phyloP scores from a whole-genome alignment of 2,797 vertebrate genomes.

The Rhadinocentrus ornatus region DNA sequence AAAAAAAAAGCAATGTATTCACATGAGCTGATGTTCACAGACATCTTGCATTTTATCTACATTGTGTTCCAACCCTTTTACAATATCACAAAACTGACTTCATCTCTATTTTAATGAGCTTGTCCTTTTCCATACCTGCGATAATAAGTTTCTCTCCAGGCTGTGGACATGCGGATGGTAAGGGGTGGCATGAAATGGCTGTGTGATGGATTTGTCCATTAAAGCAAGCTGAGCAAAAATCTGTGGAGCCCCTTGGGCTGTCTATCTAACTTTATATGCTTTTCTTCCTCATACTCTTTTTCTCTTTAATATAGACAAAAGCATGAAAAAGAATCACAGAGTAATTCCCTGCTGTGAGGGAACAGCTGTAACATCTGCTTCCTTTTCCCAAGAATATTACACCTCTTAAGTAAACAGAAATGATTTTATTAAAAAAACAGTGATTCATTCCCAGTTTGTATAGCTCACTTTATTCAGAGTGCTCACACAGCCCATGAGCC shows the following conservation, averaged over 20 bases:
- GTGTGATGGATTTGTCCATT: slow-evolving; percentile 69
- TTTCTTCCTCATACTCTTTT: slow-evolving; percentile 15
- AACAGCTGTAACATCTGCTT: slow-evolving; percentile 47
- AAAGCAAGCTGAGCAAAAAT: slow-evolving; percentile 58
- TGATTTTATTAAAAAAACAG: slow-evolving; percentile 58
- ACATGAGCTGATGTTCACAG: not conserved
- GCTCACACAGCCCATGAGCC: slow-evolving; percentile 12
- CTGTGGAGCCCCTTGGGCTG: slow-evolving; percentile 48
- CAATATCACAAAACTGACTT: not conserved
- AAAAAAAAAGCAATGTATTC: slow-evolving; percentile 23
- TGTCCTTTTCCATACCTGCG: slow-evolving; percentile 34
- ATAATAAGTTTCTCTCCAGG: slow-evolving; percentile 58
- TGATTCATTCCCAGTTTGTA: slow-evolving; percentile 48
- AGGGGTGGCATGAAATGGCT: slow-evolving; percentile 50
- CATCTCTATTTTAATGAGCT: slow-evolving; percentile 43
- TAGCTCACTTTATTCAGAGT: slow-evolving; percentile 31
- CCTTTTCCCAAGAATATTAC: slow-evolving; percentile 52
- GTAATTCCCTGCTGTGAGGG: slow-evolving; percentile 26
- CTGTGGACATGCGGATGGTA: slow-evolving; percentile 42
- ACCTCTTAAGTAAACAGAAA: slow-evolving; percentile 43
- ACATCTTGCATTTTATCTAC: slow-evolving; percentile 1
- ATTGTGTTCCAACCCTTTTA: slow-evolving; percentile 19
- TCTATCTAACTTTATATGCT: slow-evolving; percentile 29
- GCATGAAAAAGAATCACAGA: slow-evolving; percentile 1
- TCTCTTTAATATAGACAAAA: slow-evolving; percentile 25